Base-by-base conservation (phyloP, 2,797 vertebrate species). In the Scomberomorus guttatus region DNA sequence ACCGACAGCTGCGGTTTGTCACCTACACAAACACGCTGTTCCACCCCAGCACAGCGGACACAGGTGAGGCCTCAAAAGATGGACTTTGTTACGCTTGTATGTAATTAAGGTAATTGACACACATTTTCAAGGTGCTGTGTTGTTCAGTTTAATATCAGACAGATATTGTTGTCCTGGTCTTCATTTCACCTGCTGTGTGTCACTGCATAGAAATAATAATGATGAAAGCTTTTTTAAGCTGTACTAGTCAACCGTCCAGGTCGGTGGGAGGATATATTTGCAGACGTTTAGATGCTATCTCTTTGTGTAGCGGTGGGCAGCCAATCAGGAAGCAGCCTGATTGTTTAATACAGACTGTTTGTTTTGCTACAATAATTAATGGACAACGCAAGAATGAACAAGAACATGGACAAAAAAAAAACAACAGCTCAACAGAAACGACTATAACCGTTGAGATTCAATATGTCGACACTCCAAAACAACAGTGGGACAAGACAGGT, bases 1-100 rank as follows among this genome's bases (percentile, higher is more conserved):
- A 98, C 88, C 94, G 97, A 29, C 97, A 98, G 94, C 94, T 99
- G 73, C 97, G 98, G 88, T 96, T 98, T 74, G 89, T 98, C 88
- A 96, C 96, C 69, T 98, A 98, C 72, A 98, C 96, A 50, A 98
- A 97, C 94, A 96, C 94, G 0, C 88, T 94, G 54, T 98, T 97
- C 89, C 96, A 97, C 75, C 96, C 96, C 64, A 96, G 96, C 90
- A 97, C 97, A 0, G 96, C 95, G 0, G 98, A 98, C 89, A 97
- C 95, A 94, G 96, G 97, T 98, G 92, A 56, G 90, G 59, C 55
- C 34, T 44, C 24, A 5, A 9, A 39, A 34, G n/a, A 46, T 63
- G 37, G 2, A 52, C 29, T 46, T 50, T 34, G 2, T 24, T 14
- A 22, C 63, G 66, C 6, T 8, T 44, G 42, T 46, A 17, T 48